Conservation (phyloP, 1,140 invertebrate species). For the Apis cerana region DNA sequence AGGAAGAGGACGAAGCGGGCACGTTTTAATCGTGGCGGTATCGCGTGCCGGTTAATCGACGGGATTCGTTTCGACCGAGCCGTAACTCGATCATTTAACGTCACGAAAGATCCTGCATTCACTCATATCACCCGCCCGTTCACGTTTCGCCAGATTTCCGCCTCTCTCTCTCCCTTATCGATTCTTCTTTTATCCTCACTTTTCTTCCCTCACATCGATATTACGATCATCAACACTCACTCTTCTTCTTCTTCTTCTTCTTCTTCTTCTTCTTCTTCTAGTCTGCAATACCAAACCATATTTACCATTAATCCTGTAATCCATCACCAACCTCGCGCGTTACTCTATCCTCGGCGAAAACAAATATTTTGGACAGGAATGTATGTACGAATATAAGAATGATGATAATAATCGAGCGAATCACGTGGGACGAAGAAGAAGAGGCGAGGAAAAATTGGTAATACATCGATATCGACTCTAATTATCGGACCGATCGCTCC, state of each 20-base stretch:
- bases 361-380: no score
- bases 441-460: background rate
- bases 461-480: no score
- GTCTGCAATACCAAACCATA: no score
- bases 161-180: background rate
- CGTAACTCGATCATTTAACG: slow-evolving; percentile 57
- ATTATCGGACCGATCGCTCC: no score
- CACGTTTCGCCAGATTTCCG: background rate
- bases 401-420: no score
- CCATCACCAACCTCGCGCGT: no score
- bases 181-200: background rate
- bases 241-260: background rate
- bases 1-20: background rate
- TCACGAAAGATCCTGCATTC: slow-evolving; percentile 53
- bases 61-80: slow-evolving; percentile 36
- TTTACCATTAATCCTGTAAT: no score
- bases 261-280: no score
- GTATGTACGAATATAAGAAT: no score
- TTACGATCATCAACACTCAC: background rate
- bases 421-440: no score
- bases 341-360: no score
- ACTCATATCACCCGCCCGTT: slow-evolving; percentile 51
- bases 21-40: slow-evolving; percentile 37
- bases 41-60: slow-evolving; percentile 53
- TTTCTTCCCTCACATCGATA: no score